These are phyloP conservation scores for Anastrepha obliqua DNA, from an alignment of 1,140 invertebrate species.

Conservation along the genomic window DNA sequence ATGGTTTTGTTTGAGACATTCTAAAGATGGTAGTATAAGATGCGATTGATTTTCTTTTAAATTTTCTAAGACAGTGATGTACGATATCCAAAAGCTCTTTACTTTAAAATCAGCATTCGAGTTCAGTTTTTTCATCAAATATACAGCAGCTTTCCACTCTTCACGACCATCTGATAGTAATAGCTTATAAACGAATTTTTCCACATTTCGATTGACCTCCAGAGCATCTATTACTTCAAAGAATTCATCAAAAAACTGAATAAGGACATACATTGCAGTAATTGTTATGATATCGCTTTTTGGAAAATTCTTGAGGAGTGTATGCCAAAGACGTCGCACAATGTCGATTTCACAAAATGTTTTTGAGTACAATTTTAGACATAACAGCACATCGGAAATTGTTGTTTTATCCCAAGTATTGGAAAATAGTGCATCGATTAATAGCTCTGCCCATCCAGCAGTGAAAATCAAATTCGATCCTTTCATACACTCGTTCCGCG, in stretches of 20 bases:
- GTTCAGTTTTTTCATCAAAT: slow-evolving; percentile 62
- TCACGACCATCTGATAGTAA: slow-evolving; percentile 62
- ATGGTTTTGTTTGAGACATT: slow-evolving; percentile 7
- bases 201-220: background rate
- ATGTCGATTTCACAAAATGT: slow-evolving; percentile 62
- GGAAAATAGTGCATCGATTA: background rate
- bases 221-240: background rate
- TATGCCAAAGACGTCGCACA: slow-evolving; percentile 63
- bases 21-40: slow-evolving; percentile 76
- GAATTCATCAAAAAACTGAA: slow-evolving; percentile 56
- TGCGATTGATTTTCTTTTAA: slow-evolving; percentile 81
- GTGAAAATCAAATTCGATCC: background rate
- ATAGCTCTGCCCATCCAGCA: background rate
- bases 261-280: slow-evolving; percentile 9
- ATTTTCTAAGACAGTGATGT: slow-evolving; percentile 75
- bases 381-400: slow-evolving; percentile 64
- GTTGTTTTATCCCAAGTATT: slow-evolving; percentile 59
- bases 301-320: slow-evolving; percentile 59
- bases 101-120: slow-evolving; percentile 33
- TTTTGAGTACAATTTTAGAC: slow-evolving; percentile 63
- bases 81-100: slow-evolving; percentile 63
- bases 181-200: background rate
- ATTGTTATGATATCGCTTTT: background rate
- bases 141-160: slow-evolving; percentile 63
- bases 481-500: background rate